These are phyloP conservation scores for Thrips palmi DNA, from an alignment of 1,140 invertebrate genomes.

Conservation along the genomic window DNA sequence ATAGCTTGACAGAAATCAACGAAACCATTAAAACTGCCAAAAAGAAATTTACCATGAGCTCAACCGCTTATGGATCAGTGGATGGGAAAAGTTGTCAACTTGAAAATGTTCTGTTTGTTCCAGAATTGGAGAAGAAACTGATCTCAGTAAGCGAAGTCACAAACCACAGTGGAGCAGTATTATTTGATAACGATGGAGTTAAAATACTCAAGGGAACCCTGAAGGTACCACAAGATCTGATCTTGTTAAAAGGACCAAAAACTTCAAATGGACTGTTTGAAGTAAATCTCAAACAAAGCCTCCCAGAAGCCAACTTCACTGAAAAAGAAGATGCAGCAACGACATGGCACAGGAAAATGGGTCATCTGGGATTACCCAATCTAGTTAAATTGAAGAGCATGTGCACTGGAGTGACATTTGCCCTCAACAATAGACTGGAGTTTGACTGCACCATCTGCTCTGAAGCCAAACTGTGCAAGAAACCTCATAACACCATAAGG, in stretches of 20 bases:
- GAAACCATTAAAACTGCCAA: too few species aligned
- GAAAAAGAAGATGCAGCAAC: too few species aligned
- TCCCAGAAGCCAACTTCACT: too few species aligned
- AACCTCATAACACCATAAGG: constrained; percentile 16
- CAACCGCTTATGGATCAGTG: too few species aligned
- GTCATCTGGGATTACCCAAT: constrained; percentile 9
- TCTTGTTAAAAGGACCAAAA: constrained; percentile 2
- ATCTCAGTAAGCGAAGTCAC: constrained; percentile 9
- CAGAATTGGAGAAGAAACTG: constrained; percentile 6
- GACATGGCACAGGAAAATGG: constrained; percentile 8
- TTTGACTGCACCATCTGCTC: constrained; percentile 15
- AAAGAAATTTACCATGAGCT: too few species aligned
- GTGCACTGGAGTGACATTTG: too few species aligned
- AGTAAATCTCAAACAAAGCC: background rate
- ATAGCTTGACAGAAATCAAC: too few species aligned
- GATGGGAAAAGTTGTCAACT: too few species aligned
- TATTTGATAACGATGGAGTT: constrained; percentile 6
- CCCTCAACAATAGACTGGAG: too few species aligned
- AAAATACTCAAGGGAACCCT: too few species aligned
- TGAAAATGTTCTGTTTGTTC: constrained; percentile 1
- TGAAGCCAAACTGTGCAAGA: constrained; percentile 14
- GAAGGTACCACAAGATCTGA: too few species aligned
- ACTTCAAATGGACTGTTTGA: background rate
- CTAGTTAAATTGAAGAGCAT: constrained; percentile 1
- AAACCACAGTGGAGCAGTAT: constrained; percentile 8